Evolutionary conservation across 2,888 invertebrate genomes (phyloP), one percentile per base, ranked within the genome.

Genomic region (Scaptomyza reducta): DNA sequence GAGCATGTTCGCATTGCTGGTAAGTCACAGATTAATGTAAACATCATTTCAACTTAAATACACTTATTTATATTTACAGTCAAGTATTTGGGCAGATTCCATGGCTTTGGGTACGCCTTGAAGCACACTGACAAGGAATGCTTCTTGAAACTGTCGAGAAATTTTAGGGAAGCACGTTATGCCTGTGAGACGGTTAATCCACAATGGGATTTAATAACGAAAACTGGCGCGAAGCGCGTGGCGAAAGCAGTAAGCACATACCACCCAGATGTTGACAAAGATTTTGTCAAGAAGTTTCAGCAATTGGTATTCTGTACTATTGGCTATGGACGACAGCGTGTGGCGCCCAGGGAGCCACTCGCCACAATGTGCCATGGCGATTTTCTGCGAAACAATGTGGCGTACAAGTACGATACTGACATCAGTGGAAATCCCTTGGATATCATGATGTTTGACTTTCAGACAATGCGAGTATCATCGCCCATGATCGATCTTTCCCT

Each of bases 381-480:
- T 58, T 92, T 79, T 64, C 67, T 92, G 35, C 74, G 92, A 25
- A 92, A 92, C 56, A 92, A 92, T 70, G 84, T 92, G 27, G 92
- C 92, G 2, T 92, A 87, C 44, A 88, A 83, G 58, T 92, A 91
- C 42, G 75, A 76, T n/a, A 77, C 65, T 16, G 68, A 68, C 13
- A 57, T 1, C 40, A 70, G 51, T 35, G 73, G 55, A 0, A 65
- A 16, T n/a, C 91, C 92, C 1, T 38, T 68, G 6, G 90, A 88
- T 5, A 77, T 87, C 3, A 90, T 91, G 84, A 91, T 92, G 90
- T 92, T 92, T 63, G 92, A 92, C 79, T 89, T 90, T 45, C 92
- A 92, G 74, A 92, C 92, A 0, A 60, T 91, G 46, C 84, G 91
- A 3, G 68, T 89, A 29, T 81, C 85, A 5, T 91, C 92, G 10